phyloP scores from a whole-genome alignment of 2,113 vertebrate genomes.

The Etia nguti region DNA sequence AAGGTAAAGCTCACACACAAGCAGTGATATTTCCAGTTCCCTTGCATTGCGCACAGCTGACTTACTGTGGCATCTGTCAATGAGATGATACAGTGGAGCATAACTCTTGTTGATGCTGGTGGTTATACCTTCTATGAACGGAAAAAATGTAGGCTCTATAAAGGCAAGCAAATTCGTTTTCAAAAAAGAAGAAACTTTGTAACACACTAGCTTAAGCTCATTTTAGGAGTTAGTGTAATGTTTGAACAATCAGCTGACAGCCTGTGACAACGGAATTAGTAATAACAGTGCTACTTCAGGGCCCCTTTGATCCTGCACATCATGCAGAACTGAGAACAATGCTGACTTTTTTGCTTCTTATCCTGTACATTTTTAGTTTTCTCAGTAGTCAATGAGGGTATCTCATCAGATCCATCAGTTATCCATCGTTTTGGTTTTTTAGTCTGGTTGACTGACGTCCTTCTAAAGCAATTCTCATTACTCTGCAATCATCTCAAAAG shows the following conservation, averaged over 20 bases:
- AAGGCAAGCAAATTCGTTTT: background rate
- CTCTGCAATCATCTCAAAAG: background rate
- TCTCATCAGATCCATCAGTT: background rate
- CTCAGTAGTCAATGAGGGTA: background rate
- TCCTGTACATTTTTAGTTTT: background rate
- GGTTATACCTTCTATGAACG: background rate
- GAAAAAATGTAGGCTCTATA: background rate
- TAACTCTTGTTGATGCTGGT: background rate
- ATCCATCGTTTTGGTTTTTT: background rate
- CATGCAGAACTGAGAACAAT: background rate
- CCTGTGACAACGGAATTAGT: background rate
- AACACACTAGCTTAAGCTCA: background rate
- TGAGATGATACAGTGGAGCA: background rate
- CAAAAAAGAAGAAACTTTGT: background rate
- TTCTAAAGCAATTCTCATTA: background rate
- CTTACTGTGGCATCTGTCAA: background rate
- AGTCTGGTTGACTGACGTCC: background rate
- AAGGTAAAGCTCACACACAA: background rate
- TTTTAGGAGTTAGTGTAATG: background rate
- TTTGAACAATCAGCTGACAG: background rate
- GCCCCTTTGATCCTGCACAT: background rate
- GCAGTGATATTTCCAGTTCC: background rate
- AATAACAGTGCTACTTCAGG: background rate
- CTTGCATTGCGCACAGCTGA: background rate
- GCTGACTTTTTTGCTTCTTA: background rate